Evolutionary conservation across 2,888 invertebrate genomes (phyloP).

Genomic region (Saturnia japonica): DNA sequence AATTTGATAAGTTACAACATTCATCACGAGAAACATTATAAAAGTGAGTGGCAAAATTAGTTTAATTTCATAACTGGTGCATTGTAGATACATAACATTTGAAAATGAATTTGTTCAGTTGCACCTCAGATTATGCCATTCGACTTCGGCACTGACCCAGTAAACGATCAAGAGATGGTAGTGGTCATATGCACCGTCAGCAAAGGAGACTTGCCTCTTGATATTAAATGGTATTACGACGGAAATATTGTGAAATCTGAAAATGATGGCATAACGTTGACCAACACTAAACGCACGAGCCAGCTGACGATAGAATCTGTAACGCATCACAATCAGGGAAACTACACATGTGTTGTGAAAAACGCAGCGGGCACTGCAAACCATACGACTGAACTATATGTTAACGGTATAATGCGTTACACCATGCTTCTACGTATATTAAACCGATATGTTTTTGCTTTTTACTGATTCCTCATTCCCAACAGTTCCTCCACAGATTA

Average conservation of each 20-base stretch:
- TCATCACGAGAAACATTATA: neutral
- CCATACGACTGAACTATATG: slow-evolving; percentile 80
- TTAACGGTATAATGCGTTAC: slow-evolving; percentile 58
- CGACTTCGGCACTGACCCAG: slow-evolving; percentile 85
- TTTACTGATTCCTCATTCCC: slow-evolving; percentile 42
- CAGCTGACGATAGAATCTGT: slow-evolving; percentile 84
- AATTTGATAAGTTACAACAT: neutral
- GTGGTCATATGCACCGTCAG: slow-evolving; percentile 87
- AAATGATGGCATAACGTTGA: slow-evolving; percentile 77
- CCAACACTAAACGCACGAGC: slow-evolving; percentile 82
- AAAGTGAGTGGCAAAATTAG: slow-evolving; percentile 31
- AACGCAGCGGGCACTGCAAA: slow-evolving; percentile 82
- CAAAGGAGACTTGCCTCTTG: slow-evolving; percentile 90
- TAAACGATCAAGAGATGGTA: slow-evolving; percentile 86
- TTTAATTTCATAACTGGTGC: neutral
- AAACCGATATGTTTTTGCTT: neutral
- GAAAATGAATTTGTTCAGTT: slow-evolving; percentile 63
- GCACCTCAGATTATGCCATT: slow-evolving; percentile 87
- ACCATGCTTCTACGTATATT: slow-evolving; percentile 19
- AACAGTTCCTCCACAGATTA: slow-evolving; percentile 90
- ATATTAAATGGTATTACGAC: slow-evolving; percentile 87
- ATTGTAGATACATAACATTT: neutral
- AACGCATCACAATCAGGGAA: slow-evolving; percentile 82
- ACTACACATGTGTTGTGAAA: slow-evolving; percentile 83
- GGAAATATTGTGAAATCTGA: slow-evolving; percentile 66